Conservation (phyloP, 2,113 vertebrate genomes). For the Semnornis frantzii region DNA sequence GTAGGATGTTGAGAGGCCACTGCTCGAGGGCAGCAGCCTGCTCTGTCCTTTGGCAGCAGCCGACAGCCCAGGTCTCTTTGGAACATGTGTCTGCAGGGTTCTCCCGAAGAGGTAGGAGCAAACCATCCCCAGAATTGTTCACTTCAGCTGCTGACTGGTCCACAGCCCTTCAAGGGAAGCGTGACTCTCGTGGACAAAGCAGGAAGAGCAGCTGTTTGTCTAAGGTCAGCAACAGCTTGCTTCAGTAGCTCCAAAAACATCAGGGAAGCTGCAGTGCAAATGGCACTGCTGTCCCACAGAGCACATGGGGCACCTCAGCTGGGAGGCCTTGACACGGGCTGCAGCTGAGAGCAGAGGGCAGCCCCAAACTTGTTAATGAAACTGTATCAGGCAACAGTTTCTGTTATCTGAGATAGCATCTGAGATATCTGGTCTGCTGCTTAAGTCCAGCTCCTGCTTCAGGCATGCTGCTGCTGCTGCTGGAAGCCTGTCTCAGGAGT, state of each 20-base stretch:
- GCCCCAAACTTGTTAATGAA: background rate
- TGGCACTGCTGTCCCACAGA: background rate
- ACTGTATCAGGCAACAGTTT: background rate
- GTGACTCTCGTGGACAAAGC: background rate
- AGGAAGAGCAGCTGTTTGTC: background rate
- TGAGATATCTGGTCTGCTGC: background rate
- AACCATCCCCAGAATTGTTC: background rate
- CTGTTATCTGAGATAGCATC: background rate
- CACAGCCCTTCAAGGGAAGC: background rate
- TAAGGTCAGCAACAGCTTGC: background rate
- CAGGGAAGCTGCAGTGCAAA: background rate
- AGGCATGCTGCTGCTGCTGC: background rate
- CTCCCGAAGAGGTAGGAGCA: conserved; percentile 54
- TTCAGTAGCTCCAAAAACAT: background rate
- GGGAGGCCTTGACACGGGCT: background rate
- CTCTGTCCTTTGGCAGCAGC: conserved; percentile 46
- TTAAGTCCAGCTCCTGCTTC: background rate
- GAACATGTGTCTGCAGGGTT: conserved; percentile 34
- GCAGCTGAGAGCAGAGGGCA: background rate
- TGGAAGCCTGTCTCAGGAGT: background rate
- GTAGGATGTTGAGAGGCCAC: background rate
- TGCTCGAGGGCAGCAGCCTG: background rate
- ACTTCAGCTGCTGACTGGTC: background rate
- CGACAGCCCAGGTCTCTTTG: conserved; percentile 48
- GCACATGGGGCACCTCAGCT: background rate